Evolutionary conservation across 2,888 invertebrate species (phyloP), one percentile per base, ranked within the genome.

Genomic region (Sturmia bella): DNA sequence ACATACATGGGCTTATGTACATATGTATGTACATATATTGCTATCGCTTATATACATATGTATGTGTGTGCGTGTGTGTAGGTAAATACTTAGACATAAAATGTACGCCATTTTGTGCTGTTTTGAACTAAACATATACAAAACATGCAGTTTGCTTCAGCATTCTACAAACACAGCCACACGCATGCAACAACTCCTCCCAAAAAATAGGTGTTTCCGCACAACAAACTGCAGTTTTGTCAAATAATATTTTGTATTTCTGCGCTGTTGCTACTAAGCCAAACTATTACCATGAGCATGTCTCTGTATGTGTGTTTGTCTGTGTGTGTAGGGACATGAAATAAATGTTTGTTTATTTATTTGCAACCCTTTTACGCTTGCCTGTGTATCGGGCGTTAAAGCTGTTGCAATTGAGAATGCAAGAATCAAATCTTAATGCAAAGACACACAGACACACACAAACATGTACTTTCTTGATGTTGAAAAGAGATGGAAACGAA

Each of bases 111-210:
- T 76, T 68, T 76, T 52, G 50, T 45, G 45, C 48, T 66, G 68
- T 68, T 68, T 68, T 52, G 27, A 19, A 32, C 27, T 56, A 66
- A 52, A 52, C 15, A 57, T 66, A 41, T 75, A 61, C 50, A 61
- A 72, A 48, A 41, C 27, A 50, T 9, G 4, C 19, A 27, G 43
- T 24, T 59, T 41, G 21, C 21, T 41, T 21, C 21, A 11, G 32
- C 1, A 9, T 7, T 32, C 32, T 32, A 32, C 32, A 32, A 32
- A 32, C 32, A 32, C 32, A 32, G 9, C 32, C 32, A 7, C 32
- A 32, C 5, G 1, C 7, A 52, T 24, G 56, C 68, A 77, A 74
- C 74, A 78, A 78, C 83, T 80, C 80, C 80, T 77, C 83, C 83
- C 72, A 68, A 39, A 70, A 80, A 78, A 61, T 52, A 73, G 78